Conservation (phyloP, 2,113 vertebrate species). For the Nothobranchius kuhntae region DNA sequence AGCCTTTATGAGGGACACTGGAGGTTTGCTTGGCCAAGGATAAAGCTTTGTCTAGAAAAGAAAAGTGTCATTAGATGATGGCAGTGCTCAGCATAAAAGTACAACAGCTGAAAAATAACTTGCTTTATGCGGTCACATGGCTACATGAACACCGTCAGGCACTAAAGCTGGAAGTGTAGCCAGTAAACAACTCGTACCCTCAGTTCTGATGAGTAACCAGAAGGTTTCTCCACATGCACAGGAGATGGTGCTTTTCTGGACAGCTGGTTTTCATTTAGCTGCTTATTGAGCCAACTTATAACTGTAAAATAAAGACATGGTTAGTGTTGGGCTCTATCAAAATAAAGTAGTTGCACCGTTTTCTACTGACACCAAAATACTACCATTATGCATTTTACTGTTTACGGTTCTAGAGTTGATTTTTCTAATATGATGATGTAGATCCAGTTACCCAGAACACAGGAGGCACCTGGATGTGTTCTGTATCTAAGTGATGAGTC, state of each 20-base stretch:
- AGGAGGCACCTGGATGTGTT: too few relatives aligned
- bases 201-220: slow-evolving; percentile 37
- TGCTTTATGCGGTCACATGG: too few relatives aligned
- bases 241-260: slow-evolving; percentile 72
- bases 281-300: slow-evolving; percentile 94
- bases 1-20: slow-evolving; percentile 19
- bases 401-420: too few relatives aligned
- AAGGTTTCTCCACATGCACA: slow-evolving; percentile 65
- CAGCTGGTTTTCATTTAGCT: slow-evolving; percentile 91
- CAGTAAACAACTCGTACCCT: slow-evolving; percentile 59
- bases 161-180: too few relatives aligned
- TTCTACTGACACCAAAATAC: too few relatives aligned
- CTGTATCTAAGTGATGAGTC: too few relatives aligned
- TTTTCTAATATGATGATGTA: too few relatives aligned
- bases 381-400: too few relatives aligned
- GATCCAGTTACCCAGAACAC: too few relatives aligned
- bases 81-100: not conserved
- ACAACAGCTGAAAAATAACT: not conserved
- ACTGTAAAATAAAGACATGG: slow-evolving; percentile 73
- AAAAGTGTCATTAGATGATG: not conserved
- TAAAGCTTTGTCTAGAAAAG: slow-evolving; percentile 83
- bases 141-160: too few relatives aligned
- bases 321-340: not conserved
- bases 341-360: not conserved
- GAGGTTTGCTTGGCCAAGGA: slow-evolving; percentile 73